Evolutionary conservation across 2,888 invertebrate genomes (phyloP).

Genomic region (Cistogaster globosa): DNA sequence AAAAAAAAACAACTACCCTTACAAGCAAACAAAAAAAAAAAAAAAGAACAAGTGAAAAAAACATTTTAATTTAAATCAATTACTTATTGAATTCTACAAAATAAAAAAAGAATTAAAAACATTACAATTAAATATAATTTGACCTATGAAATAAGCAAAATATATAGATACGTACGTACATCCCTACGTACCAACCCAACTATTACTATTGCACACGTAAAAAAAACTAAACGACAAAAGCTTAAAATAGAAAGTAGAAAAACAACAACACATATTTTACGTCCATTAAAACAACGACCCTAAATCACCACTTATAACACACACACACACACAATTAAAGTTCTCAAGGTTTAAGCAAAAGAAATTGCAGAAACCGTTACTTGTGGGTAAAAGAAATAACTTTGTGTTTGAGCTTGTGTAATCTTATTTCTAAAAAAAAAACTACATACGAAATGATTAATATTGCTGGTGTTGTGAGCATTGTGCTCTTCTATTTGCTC

Average conservation of each 20-base stretch:
- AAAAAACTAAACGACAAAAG: conserved; percentile 13
- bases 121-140: conserved; percentile 10
- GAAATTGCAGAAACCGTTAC: background rate
- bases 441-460: conserved; percentile 88
- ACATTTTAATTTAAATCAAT: conserved; percentile 44
- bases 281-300: background rate
- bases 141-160: conserved; percentile 31
- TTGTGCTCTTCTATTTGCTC: conserved; percentile 97
- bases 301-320: background rate
- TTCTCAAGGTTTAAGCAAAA: conserved; percentile 41
- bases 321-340: conserved; percentile 1
- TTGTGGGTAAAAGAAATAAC: background rate
- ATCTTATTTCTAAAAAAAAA: background rate
- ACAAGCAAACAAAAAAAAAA: too few species aligned
- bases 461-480: conserved; percentile 95
- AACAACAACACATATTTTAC: background rate
- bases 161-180: background rate
- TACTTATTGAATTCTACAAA: conserved; percentile 39
- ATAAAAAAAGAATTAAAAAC: conserved; percentile 7
- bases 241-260: conserved; percentile 32
- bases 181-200: conserved; percentile 9
- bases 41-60: background rate
- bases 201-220: conserved; percentile 16
- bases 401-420: conserved; percentile 14
- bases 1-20: conserved; percentile 19